Evolutionary conservation across 2,113 vertebrate genomes (phyloP).

Genomic region (Cygnus buccinator): DNA sequence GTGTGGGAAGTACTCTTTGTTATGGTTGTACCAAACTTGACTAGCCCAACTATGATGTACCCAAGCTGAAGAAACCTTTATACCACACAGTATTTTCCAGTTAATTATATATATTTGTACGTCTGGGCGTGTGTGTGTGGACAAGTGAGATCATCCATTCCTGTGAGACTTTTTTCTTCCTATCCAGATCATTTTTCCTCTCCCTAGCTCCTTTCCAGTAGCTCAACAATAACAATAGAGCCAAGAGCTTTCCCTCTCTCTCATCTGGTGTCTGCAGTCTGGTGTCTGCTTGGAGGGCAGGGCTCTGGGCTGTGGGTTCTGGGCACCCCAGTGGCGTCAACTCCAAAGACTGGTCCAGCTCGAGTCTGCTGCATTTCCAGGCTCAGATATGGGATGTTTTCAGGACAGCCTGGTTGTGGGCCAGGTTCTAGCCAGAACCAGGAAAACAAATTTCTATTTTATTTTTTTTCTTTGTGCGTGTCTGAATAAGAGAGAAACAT

Average conservation of each 20-base stretch:
- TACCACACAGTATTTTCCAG: conserved; percentile 50
- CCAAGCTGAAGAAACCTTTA: conserved; percentile 50
- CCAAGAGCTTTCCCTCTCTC: conserved; percentile 23
- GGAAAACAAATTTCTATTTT: background rate
- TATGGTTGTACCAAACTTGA: conserved; percentile 13
- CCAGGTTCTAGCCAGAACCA: background rate
- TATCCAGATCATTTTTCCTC: conserved; percentile 41
- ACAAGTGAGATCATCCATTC: conserved; percentile 69
- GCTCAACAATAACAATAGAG: conserved; percentile 32
- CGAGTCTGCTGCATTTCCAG: conserved; percentile 2
- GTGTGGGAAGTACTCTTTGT: conserved; percentile 46
- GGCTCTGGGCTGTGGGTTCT: background rate
- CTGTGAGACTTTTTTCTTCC: conserved; percentile 37
- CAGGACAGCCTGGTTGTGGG: background rate
- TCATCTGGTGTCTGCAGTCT: conserved; percentile 8
- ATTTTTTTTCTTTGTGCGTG: background rate
- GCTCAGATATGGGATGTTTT: background rate
- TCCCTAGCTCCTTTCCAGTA: conserved; percentile 19
- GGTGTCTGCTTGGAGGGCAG: background rate
- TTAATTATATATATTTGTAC: conserved; percentile 66
- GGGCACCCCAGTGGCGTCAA: background rate
- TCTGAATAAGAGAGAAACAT: background rate
- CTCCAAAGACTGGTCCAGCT: background rate
- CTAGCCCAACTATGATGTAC: conserved; percentile 10
- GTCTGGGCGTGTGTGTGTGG: conserved; percentile 41